These are phyloP conservation scores for Molossus alvarezi DNA, from an alignment of 2,797 vertebrate species.

Conservation along the genomic window DNA sequence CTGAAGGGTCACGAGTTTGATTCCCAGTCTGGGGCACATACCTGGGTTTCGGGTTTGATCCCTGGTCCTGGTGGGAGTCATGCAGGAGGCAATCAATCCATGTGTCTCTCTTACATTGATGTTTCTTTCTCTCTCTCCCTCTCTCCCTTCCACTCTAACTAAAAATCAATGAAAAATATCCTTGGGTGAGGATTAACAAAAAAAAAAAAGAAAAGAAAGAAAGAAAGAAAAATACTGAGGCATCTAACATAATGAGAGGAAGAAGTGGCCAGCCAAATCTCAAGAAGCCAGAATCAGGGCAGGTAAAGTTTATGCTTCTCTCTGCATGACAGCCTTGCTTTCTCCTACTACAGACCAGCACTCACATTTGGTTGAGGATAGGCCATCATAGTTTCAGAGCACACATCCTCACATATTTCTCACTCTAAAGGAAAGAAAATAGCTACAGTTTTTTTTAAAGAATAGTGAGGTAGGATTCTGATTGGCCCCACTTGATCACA, in stretches of 20 bases:
- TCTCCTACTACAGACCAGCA: background rate
- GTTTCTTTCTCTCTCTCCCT: too few species aligned
- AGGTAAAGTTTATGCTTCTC: background rate
- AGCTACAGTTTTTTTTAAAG: background rate
- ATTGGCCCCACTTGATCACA: background rate
- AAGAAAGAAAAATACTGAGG: background rate
- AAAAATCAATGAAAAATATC: too few species aligned
- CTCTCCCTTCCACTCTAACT: too few species aligned
- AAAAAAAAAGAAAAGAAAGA: background rate
- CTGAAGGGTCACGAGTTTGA: too few species aligned
- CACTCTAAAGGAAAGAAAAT: slow-evolving; percentile 48
- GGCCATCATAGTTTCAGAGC: background rate
- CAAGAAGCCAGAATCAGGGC: background rate
- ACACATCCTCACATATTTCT: background rate
- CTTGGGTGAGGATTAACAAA: too few species aligned
- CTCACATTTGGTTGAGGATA: background rate
- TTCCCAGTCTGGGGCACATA: too few species aligned
- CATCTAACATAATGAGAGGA: slow-evolving; percentile 47
- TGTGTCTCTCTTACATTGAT: too few species aligned
- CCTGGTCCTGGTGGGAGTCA: too few species aligned
- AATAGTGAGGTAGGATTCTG: slow-evolving; percentile 28
- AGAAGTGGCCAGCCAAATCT: background rate
- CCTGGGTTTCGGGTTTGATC: too few species aligned
- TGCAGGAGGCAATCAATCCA: too few species aligned
- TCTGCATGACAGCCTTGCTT: background rate